Conservation (phyloP, 2,888 invertebrate species). For the Acanthosoma haemorrhoidale region DNA sequence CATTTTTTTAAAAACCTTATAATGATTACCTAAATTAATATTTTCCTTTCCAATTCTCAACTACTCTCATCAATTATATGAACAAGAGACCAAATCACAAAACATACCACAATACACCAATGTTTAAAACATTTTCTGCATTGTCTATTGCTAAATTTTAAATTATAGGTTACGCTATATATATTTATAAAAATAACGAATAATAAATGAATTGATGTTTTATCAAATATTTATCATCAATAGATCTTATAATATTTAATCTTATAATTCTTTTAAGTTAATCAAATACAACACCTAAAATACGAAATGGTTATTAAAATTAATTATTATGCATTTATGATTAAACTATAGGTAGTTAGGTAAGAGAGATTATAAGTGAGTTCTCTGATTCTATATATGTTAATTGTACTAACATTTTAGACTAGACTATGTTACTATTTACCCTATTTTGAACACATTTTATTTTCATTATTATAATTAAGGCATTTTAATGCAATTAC, state of each 20-base stretch:
- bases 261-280: background rate
- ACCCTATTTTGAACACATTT: constrained; percentile 29
- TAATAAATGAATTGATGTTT: background rate
- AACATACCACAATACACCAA: background rate
- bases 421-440: constrained; percentile 37
- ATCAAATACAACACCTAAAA: background rate
- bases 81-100: background rate
- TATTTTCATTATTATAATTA: constrained; percentile 21
- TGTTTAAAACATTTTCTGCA: background rate
- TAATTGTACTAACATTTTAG: constrained; percentile 37
- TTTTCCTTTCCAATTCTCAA: too few species aligned
- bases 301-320: background rate
- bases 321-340: background rate
- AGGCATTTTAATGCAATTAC: constrained; percentile 17
- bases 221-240: background rate
- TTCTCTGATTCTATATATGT: constrained; percentile 25
- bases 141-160: background rate
- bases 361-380: background rate
- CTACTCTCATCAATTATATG: too few species aligned
- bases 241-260: background rate
- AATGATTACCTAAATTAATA: too few species aligned
- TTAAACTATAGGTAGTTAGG: constrained; percentile 6
- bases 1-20: too few species aligned
- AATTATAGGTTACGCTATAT: background rate
- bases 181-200: background rate